Evolutionary conservation across 2,797 vertebrate genomes (phyloP), one percentile per base, ranked within the genome.

Genomic region (Sebastes trivittatus): DNA sequence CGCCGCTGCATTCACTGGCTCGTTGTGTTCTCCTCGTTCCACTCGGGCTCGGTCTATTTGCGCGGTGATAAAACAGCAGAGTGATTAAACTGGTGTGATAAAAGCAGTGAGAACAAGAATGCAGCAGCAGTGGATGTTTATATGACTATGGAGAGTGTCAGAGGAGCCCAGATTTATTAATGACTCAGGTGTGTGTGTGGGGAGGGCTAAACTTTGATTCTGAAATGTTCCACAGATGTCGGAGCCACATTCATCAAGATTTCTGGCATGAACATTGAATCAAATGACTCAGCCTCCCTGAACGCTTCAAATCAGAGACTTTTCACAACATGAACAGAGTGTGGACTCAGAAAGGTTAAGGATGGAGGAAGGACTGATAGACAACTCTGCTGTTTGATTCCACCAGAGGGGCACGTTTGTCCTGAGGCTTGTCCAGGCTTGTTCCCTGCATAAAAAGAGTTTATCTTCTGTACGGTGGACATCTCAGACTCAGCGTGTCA

Each of bases 41-140:
- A 72, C 82, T 85, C 81, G 1, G 4, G 61, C 73, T 89, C 79
- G 55, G 85, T 88, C 80, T 90, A 84, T 90, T 90, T 89, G 67
- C 13, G 11, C 9, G 18, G 85, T 25, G 73, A 86, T 93, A 85
- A 90, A 91, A 86, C 60, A 80, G 70, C 75, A 60, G 63, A 85
- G 89, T 88, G 89, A 90, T 91, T 89, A 93, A 89, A 90, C 81
- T 13, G 80, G 46, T 7, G 86, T 67, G 72, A 85, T 88, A 86
- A 89, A 88, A 90, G 73, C 75, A 32, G 30, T 0, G 38, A 76
- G 72, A 75, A 89, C 20, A 70, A 74, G 81, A 70, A 63, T 2
- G 60, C 76, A 23, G 80, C 86, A 42, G 78, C 30, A 1, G 18
- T 2, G 30, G 65, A 78, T 76, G 86, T 84, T 83, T 84, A 82